Base-by-base conservation (phyloP, 2,888 invertebrate species). In the Gastracanthus pulcherrimus region DNA sequence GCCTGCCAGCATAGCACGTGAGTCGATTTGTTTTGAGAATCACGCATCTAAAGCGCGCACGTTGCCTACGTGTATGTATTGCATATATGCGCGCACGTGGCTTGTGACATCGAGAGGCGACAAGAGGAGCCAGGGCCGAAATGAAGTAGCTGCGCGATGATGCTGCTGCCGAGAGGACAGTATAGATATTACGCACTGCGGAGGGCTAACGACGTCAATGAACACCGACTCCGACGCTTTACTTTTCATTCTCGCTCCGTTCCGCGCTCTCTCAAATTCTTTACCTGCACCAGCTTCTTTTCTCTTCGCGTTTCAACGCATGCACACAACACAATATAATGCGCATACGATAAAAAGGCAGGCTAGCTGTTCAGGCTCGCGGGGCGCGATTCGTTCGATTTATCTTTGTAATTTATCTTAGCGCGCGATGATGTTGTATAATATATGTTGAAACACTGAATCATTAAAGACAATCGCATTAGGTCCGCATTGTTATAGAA, bases 381-480 rank as follows among this genome's bases (percentile, higher is more conserved):
- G 34, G 62, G 34, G 9, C 48, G 29, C 26, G 29, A 62, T 31
- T 60, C 62, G 26, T 70, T 70, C 77, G 70, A 62, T 70, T 70
- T 77, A 77, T 77, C 77, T 77, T 70, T 51, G 70, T 36, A 77
- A 77, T 77, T 77, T 77, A 77, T 77, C 77, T 77, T 36, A 69
- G 69, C 69, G 58, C 64, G 76, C 62, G 76, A 77, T 77, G 70
- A 77, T 70, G 70, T 70, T 77, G 70, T 77, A 77, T 77, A 70
- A 77, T 77, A n/a, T n/a, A 26, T 62, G 70, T 48, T 62, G 77
- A 70, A 77, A 77, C 48, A 38, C 60, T 38, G 77, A 77, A 77
- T 77, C 70, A 51, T 70, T 62, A 77, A 77, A 77, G 77, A 70
- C 77, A 77, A 77, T 77, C 77, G 70, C 62, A 70, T 77, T 77